These are phyloP conservation scores for Elymnias hypermnestra DNA, from an alignment of 1,140 invertebrate genomes.

Conservation along the genomic window DNA sequence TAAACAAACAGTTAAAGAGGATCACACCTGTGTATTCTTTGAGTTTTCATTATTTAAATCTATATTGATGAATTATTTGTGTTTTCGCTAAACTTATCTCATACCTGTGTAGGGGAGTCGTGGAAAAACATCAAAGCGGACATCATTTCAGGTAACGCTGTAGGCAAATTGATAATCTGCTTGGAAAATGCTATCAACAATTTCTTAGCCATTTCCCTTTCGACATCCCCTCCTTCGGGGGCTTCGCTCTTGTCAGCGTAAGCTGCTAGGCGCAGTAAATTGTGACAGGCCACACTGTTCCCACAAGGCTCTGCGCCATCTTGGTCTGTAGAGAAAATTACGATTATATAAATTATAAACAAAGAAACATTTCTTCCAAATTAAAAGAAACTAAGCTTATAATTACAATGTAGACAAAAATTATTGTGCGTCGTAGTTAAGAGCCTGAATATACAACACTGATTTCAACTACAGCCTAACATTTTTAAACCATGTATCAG, in stretches of 20 bases:
- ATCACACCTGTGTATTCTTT: too few relatives aligned
- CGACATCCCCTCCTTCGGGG: constrained; percentile 60
- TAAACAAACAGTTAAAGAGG: too few relatives aligned
- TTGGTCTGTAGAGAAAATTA: constrained; percentile 80
- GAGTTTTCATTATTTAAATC: too few relatives aligned
- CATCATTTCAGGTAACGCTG: constrained; percentile 87
- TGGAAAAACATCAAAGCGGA: constrained; percentile 83
- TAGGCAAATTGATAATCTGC: constrained; percentile 72
- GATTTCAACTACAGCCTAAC: too few relatives aligned
- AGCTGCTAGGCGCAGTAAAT: constrained; percentile 85
- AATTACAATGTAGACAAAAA: too few relatives aligned
- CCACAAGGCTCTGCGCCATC: constrained; percentile 95
- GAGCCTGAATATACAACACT: too few relatives aligned
- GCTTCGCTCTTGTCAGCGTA: constrained; percentile 78
- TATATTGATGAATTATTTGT: too few relatives aligned
- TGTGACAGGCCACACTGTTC: constrained; percentile 92
- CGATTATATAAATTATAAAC: too few relatives aligned
- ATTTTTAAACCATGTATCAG: too few relatives aligned
- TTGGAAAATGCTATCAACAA: constrained; percentile 81
- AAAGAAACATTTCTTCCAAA: too few relatives aligned
- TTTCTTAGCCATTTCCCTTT: constrained; percentile 78
- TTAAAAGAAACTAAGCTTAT: too few relatives aligned
- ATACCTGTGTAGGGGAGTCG: constrained; percentile 82
- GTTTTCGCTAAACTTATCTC: not conserved
- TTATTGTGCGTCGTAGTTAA: too few relatives aligned